Evolutionary conservation across 2,113 vertebrate genomes (phyloP), one percentile per base, ranked within the genome.

Genomic region (Phaethornis superciliosus): DNA sequence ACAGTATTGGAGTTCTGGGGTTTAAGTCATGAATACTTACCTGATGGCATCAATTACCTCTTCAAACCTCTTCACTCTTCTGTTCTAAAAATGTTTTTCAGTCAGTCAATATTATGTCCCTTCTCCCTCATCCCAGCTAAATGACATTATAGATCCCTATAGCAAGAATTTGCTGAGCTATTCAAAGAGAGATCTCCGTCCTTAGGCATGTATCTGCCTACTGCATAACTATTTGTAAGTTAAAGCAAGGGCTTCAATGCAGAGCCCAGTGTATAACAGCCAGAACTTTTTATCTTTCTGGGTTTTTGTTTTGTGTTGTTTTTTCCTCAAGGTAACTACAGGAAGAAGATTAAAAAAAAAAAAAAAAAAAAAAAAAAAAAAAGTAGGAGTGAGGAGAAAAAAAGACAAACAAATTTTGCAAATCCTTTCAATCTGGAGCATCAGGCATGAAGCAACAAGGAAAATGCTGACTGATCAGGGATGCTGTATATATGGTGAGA

Each of bases 361-460:
- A 21, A 63, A 33, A 90, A 55, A 51, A 21, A 63, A 33, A 90
- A 88, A 94, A 95, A 84, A 55, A 40, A 47, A 55, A 51, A 21
- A 67, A n/a, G 12, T 32, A 52, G 40, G 12, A 56, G 13, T 26
- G 59, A 63, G 26, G 42, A 65, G 26, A 63, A 96, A 91, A 88
- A 59, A 95, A 91, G 92, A 46, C 94, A 96, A 96, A 95, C 94
- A 96, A 70, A 69, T 96, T 96, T 96, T 97, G 96, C 94, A 97
- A 95, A 90, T 85, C 93, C 72, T 69, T 89, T 85, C 84, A 86
- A 60, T 65, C 65, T 88, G 86, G 74, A 95, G 46, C 63, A 86
- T 27, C 44, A 84, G 85, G 75, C 85, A 78, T 97, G 91, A 96
- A 94, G 93, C 89, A 97, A 96, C 90, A 94, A 93, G 89, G 87